Evolutionary conservation across 2,888 invertebrate genomes (phyloP).

Genomic region (Nowickia ferox): DNA sequence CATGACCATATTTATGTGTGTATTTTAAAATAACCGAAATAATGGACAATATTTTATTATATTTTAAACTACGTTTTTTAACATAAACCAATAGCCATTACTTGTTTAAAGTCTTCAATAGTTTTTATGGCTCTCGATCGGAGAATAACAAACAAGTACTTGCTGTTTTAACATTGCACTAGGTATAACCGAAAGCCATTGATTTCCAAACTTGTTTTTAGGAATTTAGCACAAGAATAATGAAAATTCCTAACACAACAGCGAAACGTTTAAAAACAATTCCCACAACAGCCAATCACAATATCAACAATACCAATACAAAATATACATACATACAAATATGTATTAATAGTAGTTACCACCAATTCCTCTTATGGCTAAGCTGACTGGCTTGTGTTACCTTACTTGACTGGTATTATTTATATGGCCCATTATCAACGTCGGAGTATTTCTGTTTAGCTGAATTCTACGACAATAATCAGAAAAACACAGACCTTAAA

Average conservation of each 20-base stretch:
- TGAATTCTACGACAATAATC: constrained; percentile 4
- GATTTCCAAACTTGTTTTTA: constrained; percentile 71
- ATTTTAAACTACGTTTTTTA: background rate
- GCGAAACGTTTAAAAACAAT: constrained; percentile 22
- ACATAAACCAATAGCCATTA: background rate
- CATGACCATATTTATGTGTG: background rate
- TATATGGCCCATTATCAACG: constrained; percentile 32
- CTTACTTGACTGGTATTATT: constrained; percentile 28
- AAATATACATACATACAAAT: background rate
- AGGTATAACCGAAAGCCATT: constrained; percentile 53
- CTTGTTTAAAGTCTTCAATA: background rate
- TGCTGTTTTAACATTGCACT: constrained; percentile 33
- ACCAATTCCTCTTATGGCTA: constrained; percentile 37
- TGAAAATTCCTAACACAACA: constrained; percentile 56
- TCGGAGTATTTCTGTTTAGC: constrained; percentile 18
- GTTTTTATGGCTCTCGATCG: background rate
- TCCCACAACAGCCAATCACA: constrained; percentile 31
- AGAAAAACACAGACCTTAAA: background rate
- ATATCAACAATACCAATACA: constrained; percentile 15
- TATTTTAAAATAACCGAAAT: background rate
- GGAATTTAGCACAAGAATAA: constrained; percentile 72
- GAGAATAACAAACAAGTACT: constrained; percentile 9
- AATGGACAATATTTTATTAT: background rate
- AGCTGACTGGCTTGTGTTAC: constrained; percentile 22
- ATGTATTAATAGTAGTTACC: background rate